These are phyloP conservation scores for Rapana venosa DNA, from an alignment of 2,888 invertebrate species.

Conservation along the genomic window DNA sequence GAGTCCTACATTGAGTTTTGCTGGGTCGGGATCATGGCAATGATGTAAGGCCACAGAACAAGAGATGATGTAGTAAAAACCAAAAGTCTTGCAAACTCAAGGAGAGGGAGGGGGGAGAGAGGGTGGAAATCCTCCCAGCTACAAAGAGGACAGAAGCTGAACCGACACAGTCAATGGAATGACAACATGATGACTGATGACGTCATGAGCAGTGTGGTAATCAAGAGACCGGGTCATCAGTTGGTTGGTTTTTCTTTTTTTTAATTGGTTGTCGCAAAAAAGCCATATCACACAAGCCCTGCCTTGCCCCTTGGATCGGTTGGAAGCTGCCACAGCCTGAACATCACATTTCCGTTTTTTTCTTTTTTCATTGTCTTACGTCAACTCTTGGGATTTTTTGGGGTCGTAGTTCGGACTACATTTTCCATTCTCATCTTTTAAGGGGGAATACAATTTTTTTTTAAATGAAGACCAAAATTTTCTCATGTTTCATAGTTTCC, in stretches of 20 bases:
- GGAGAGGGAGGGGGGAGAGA: neutral
- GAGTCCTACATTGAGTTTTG: no score
- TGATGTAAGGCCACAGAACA: no score
- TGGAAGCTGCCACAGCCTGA: neutral
- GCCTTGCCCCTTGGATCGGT: slow-evolving; percentile 27
- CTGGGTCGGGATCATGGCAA: no score
- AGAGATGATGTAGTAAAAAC: no score
- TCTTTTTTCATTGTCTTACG: neutral
- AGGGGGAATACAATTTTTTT: neutral
- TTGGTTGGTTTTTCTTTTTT: neutral
- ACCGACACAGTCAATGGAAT: neutral
- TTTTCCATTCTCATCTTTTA: neutral
- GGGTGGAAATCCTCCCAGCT: neutral
- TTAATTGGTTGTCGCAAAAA: slow-evolving; percentile 38
- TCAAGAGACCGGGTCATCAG: neutral
- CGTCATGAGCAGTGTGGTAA: neutral
- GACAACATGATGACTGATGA: slow-evolving; percentile 6
- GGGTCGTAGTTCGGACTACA: neutral
- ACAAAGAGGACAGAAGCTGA: slow-evolving; percentile 6
- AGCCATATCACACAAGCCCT: slow-evolving; percentile 30
- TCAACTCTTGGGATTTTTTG: neutral
- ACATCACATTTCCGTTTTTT: neutral
- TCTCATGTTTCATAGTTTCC: neutral
- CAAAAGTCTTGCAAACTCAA: no score
- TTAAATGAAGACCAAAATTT: neutral